Percentiles rank a stretch among this genome's conserved stretches.
These are phyloP conservation scores for Tenthredo notha DNA, from an alignment of 2,888 invertebrate species.

Conservation along the genomic window DNA sequence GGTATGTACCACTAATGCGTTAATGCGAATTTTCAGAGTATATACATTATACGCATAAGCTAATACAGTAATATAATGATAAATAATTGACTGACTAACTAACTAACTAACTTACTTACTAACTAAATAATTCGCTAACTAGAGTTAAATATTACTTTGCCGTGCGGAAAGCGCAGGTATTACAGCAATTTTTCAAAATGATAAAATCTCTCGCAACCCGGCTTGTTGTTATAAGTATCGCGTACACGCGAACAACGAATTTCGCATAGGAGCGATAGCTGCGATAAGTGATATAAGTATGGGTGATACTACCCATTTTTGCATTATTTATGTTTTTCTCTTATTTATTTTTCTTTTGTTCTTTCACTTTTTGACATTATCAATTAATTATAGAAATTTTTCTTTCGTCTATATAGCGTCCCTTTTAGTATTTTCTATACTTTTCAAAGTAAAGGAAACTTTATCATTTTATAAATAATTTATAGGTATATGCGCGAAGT, in stretches of 20 bases:
- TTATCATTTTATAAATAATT: background rate
- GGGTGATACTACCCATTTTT: background rate
- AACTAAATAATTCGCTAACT: slow-evolving; percentile 15
- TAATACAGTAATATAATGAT: background rate
- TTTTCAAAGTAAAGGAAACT: background rate
- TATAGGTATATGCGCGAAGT: background rate
- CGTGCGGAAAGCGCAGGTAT: background rate
- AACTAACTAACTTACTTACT: background rate
- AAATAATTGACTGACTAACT: background rate
- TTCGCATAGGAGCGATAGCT: background rate
- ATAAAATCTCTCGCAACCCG: slow-evolving; percentile 15
- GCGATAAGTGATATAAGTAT: background rate
- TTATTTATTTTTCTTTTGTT: too few relatives aligned
- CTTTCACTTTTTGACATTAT: background rate
- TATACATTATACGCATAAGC: background rate
- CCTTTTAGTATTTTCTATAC: background rate
- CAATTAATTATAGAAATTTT: background rate
- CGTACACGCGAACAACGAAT: slow-evolving; percentile 30
- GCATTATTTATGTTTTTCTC: too few relatives aligned
- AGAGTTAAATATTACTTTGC: background rate
- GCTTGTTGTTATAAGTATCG: background rate
- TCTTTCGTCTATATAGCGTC: background rate
- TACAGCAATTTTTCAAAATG: slow-evolving; percentile 8
- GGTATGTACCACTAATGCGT: background rate
- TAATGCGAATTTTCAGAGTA: background rate